A percentile compares a stretch with the other conserved stretches of the same genome.
Conservation (phyloP, 2,888 invertebrate genomes). For the Rhopalosiphum nymphaeae region DNA sequence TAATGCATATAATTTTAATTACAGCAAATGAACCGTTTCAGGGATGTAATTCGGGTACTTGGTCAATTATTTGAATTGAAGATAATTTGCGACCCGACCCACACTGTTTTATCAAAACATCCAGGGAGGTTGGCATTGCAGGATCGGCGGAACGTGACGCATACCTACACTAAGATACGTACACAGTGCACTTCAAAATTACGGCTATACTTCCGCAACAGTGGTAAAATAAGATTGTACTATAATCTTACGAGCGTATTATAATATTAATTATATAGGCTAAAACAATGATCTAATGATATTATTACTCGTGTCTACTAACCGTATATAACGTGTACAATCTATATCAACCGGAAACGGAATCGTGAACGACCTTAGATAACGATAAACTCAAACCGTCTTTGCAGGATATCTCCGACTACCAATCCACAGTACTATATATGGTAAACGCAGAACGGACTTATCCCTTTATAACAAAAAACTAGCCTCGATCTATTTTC, state of each 20-base stretch:
- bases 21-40: neutral
- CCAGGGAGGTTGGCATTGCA: neutral
- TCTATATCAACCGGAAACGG: neutral
- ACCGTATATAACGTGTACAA: neutral
- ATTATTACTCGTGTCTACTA: neutral
- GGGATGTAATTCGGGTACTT: neutral
- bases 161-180: neutral
- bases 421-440: neutral
- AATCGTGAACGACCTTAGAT: neutral
- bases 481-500: neutral
- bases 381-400: neutral
- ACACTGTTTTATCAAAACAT: neutral
- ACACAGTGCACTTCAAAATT: neutral
- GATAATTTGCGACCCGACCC: neutral
- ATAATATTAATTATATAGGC: slow-evolving; percentile 2
- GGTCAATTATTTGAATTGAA: neutral
- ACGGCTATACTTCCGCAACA: neutral
- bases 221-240: neutral
- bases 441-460: neutral
- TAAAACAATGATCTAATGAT: neutral
- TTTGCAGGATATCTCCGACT: neutral
- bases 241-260: neutral
- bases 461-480: neutral
- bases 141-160: neutral
- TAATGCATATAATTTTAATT: neutral